Percentiles rank a stretch among this genome's conserved stretches.
phyloP scores from a whole-genome alignment of 1,140 invertebrate species.

The Conus ventricosus region DNA sequence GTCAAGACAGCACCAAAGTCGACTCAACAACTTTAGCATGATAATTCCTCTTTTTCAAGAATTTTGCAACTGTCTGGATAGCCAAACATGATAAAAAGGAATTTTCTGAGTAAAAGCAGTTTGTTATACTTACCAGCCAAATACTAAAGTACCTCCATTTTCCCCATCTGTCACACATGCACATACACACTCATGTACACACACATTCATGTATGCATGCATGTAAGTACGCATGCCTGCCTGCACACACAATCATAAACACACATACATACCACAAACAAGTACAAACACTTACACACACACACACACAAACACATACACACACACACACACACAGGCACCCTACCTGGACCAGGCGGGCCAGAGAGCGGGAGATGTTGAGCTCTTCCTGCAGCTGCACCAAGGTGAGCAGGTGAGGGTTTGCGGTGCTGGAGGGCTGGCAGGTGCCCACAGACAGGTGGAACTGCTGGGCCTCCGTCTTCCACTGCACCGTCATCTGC shows the following conservation, averaged over 20 bases:
- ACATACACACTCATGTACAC: not conserved
- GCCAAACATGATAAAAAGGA: too few species aligned
- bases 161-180: too few species aligned
- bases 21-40: too few species aligned
- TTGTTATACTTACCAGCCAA: too few species aligned
- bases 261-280: not conserved
- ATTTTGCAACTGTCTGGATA: too few species aligned
- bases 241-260: not conserved
- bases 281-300: not conserved
- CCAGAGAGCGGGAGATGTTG: conserved; percentile 74
- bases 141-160: too few species aligned
- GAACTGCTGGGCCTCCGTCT: conserved; percentile 82
- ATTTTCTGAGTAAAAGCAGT: too few species aligned
- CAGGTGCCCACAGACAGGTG: conserved; percentile 81
- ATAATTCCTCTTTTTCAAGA: too few species aligned
- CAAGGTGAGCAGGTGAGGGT: conserved; percentile 87
- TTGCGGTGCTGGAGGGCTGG: conserved; percentile 76
- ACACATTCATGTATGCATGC: too few species aligned
- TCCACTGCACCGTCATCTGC: conserved; percentile 83
- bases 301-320: not conserved
- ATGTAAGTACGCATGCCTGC: not conserved
- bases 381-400: conserved; percentile 88
- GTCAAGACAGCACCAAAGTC: too few species aligned
- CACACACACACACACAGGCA: not conserved
- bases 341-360: not conserved